Base-by-base conservation (phyloP, 2,113 vertebrate genomes). In the Larimichthys polyactis region DNA sequence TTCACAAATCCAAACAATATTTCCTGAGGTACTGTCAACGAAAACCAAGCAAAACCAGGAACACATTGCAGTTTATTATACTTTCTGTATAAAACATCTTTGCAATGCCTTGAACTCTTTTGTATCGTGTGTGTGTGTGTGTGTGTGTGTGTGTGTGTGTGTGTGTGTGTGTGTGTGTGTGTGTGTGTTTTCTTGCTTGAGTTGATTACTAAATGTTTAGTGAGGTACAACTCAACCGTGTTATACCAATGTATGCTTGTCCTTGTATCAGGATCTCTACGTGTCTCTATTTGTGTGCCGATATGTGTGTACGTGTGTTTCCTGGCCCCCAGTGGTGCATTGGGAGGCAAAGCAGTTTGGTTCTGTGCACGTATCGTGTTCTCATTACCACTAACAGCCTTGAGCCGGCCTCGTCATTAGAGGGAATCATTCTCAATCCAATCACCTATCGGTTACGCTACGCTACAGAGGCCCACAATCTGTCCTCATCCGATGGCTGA, bases 331-430 rank as follows among this genome's bases (percentile, higher is more conserved):
- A 66, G 58, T 74, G 77, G 83, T 80, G 88, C 86, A 76, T 73
- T 82, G 78, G 79, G 87, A 93, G 69, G 64, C 70, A 59, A 76
- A 78, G 85, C 69, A 17, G 73, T 79, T 78, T 85, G 80, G 77
- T 71, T 85, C 65, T 81, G 65, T 77, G 83, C 88, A 90, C 82
- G 87, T 87, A 91, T 77, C 84, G 67, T 93, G 92, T 94, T 93
- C 90, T 94, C 92, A 94, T 94, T 94, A 94, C 84, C 82, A 75
- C 89, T 89, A 92, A 92, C 93, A 93, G 87, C 92, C 89, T 91
- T 94, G 92, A 93, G 92, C 84, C 85, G 82, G 89, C 82, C 92
- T 90, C 81, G 82, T 93, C 91, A 93, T 95, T 94, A 94, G 71
- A 83, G 88, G 91, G 90, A 93, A 94, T 93, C 93, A 94, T 91